Percentiles rank a stretch among this genome's conserved stretches.
Conservation (phyloP, 2,113 vertebrate species). For the Xenopus tropicalis region UCB_Xtro_10.0 CM004447.2:30979501-30980000, state of each 20-base stretch:
- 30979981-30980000: too few species aligned
- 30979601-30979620: conserved; percentile 55
- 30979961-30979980: too few species aligned
- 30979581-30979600: conserved; percentile 60
- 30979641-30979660: conserved; percentile 83
- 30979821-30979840: conserved; percentile 93
- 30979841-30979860: conserved; percentile 79
- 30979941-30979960: conserved; percentile 65
- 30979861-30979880: conserved; percentile 94
- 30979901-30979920: conserved; percentile 75
- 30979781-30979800: conserved; percentile 83
- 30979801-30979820: conserved; percentile 89
- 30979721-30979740: conserved; percentile 99
- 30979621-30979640: conserved; percentile 61
- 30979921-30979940: conserved; percentile 75
- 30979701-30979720: conserved; percentile 98
- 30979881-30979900: conserved; percentile 73
- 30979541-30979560: conserved; percentile 90
- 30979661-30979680: conserved; percentile 98
- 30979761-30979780: conserved; percentile 58
- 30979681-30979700: conserved; percentile 95
- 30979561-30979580: conserved; percentile 62
- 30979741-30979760: conserved; percentile 61
- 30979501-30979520: conserved; percentile 58
- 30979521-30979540: conserved; percentile 60